Conservation (phyloP, 2,888 invertebrate genomes). For the Pyrgus malvae region DNA sequence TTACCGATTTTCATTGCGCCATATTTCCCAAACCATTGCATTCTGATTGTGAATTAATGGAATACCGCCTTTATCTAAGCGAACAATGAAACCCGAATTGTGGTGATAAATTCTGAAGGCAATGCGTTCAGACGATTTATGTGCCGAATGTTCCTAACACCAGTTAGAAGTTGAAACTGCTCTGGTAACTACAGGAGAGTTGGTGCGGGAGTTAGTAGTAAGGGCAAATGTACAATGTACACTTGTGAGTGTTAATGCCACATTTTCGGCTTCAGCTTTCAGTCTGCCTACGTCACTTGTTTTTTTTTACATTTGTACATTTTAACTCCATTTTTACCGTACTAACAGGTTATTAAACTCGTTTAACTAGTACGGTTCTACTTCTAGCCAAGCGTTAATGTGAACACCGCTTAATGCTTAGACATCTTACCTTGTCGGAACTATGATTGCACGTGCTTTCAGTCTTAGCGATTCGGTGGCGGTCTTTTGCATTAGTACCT, state of each 20-base stretch:
- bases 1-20: constrained; percentile 14
- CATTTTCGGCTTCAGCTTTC: too few relatives aligned
- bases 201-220: constrained; percentile 1
- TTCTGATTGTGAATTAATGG: constrained; percentile 22
- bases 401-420: not conserved
- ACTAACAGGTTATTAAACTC: too few relatives aligned
- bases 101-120: constrained; percentile 54
- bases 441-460: not conserved
- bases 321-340: too few relatives aligned
- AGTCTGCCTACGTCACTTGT: too few relatives aligned
- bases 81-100: constrained; percentile 51
- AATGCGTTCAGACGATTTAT: constrained; percentile 60
- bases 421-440: not conserved
- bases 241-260: too few relatives aligned
- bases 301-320: too few relatives aligned
- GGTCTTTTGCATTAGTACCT: too few relatives aligned
- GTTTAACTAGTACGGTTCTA: too few relatives aligned
- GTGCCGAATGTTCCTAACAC: constrained; percentile 35
- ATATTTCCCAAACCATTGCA: constrained; percentile 14
- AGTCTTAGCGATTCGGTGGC: too few relatives aligned
- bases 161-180: constrained; percentile 15
- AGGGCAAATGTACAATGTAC: too few relatives aligned
- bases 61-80: constrained; percentile 23
- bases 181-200: constrained; percentile 11
- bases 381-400: too few relatives aligned